Base-by-base conservation (phyloP, 2,888 invertebrate species). In the Hyppa rectilinea region DNA sequence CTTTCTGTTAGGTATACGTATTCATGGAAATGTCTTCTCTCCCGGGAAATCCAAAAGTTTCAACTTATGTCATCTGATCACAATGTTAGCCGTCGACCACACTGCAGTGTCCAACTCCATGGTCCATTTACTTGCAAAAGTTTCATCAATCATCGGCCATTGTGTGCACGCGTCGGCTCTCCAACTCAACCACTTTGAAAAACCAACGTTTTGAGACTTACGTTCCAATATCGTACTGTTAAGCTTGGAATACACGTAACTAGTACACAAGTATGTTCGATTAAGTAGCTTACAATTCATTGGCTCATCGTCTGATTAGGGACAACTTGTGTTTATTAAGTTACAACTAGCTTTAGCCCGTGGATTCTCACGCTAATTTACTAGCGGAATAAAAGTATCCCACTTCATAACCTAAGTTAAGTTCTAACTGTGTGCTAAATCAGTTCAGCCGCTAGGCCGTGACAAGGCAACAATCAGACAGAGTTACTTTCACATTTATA, bases 81-180 rank as follows among this genome's bases (percentile, higher is more conserved):
- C 62, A 66, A 59, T 71, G 50, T 47, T 52, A 66, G 38, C 59
- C 38, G n/a, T 47, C 58, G 31, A 20, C 36, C 53, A 38, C 65
- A 63, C 20, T 58, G 52, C 52, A 62, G 26, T 47, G 53, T 49
- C 66, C 78, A 43, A 29, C 53, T 71, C 71, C 62, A 55, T n/a
- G 40, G 55, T 78, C 23, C 47, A 60, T 78, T 78, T 56, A 71
- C 26, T 62, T 56, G 59, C 55, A 63, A 70, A 53, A 78, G 47
- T 78, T 49, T 71, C 82, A 82, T 78, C 78, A 78, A 81, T 78
- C 78, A 78, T 66, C 17, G 40, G 38, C 65, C 82, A 71, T 78
- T 78, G 82, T 78, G 60, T 81, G 61, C 71, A 49, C 29, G 49
- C 59, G 71, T 40, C 50, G 61, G 78, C 36, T 49, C 23, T 40